phyloP scores from a whole-genome alignment of 1,140 invertebrate species.

The Rhopalosiphum padi region DNA sequence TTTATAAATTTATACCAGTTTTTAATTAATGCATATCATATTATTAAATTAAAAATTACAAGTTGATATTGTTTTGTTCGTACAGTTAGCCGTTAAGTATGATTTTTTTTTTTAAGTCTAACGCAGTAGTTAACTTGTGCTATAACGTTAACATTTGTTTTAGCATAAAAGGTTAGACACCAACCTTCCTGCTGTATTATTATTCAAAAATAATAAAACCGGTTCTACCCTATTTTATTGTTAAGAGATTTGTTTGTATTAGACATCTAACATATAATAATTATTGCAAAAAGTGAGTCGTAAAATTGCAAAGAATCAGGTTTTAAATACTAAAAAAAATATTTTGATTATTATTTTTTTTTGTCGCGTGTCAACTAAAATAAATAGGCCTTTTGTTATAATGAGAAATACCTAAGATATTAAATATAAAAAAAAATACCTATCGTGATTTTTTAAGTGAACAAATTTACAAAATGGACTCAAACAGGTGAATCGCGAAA shows the following conservation, averaged over 20 bases:
- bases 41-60: background rate
- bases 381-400: background rate
- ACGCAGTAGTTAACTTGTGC: background rate
- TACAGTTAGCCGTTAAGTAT: no score
- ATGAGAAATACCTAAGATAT: background rate
- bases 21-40: background rate
- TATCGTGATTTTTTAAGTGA: background rate
- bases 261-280: background rate
- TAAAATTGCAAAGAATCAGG: background rate
- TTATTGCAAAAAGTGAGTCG: background rate
- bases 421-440: background rate
- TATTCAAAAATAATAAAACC: slow-evolving; percentile 33
- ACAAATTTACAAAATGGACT: background rate
- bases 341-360: background rate
- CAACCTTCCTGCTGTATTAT: background rate
- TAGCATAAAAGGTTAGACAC: background rate
- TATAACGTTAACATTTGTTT: background rate
- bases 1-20: background rate
- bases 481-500: background rate
- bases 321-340: slow-evolving; percentile 7
- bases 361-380: background rate
- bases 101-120: background rate
- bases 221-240: slow-evolving; percentile 39
- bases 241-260: background rate
- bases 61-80: background rate